A percentile compares a stretch with the other conserved stretches of the same genome.
Evolutionary conservation across 1,140 invertebrate species (phyloP).

Genomic region (Campoletis sonorensis): DNA sequence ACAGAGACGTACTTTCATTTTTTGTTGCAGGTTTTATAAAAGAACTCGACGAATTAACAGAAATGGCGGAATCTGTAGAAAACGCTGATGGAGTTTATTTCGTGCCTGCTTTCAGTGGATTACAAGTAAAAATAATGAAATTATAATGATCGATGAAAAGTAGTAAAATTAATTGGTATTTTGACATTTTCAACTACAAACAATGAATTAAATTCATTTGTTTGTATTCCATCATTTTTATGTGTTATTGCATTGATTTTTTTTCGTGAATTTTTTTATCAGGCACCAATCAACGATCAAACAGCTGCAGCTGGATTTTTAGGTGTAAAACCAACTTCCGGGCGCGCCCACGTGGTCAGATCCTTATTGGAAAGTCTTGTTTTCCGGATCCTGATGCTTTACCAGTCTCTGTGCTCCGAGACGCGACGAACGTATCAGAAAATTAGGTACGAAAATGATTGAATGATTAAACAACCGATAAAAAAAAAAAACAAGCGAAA

Average conservation of each 20-base stretch:
- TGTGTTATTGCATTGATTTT: constrained; percentile 12
- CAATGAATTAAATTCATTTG: no score
- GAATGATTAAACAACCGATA: no score
- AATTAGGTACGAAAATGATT: constrained; percentile 78
- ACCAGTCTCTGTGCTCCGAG: constrained; percentile 82
- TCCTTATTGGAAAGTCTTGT: constrained; percentile 92
- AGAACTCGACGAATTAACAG: constrained; percentile 82
- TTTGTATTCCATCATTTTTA: no score
- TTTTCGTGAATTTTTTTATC: constrained; percentile 43
- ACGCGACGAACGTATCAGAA: constrained; percentile 78
- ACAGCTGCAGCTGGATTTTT: constrained; percentile 89
- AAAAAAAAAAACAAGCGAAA: no score
- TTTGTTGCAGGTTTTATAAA: constrained; percentile 82
- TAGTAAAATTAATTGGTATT: no score
- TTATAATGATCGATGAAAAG: constrained; percentile 43
- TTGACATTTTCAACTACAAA: no score
- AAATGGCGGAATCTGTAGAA: constrained; percentile 84
- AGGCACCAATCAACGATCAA: constrained; percentile 93
- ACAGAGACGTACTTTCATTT: neutral
- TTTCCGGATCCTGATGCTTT: constrained; percentile 88
- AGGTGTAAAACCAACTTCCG: constrained; percentile 88
- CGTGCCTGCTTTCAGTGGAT: constrained; percentile 93
- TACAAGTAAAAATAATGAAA: constrained; percentile 81
- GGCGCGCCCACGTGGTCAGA: constrained; percentile 86
- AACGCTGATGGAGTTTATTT: constrained; percentile 91